phyloP scores from a whole-genome alignment of 2,888 invertebrate species.

The Drosophila paracracens region DNA sequence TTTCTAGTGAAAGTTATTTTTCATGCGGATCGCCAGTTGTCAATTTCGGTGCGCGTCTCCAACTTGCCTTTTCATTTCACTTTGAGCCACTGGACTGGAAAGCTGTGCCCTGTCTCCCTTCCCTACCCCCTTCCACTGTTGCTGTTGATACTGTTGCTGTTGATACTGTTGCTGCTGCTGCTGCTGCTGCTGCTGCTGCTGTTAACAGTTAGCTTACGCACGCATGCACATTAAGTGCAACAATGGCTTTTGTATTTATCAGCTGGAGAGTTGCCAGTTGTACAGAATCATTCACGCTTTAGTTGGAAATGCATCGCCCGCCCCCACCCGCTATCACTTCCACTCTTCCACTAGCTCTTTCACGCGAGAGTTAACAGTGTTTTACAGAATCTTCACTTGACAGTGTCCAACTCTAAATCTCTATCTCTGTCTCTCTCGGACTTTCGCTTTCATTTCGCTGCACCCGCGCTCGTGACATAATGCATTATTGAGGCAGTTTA shows the following conservation, averaged over 20 bases:
- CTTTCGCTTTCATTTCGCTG: conserved; percentile 74
- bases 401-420: neutral
- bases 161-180: neutral
- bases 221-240: conserved; percentile 51
- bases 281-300: conserved; percentile 59
- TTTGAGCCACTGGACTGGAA: conserved; percentile 62
- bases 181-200: neutral
- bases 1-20: conserved; percentile 78
- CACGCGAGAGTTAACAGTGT: conserved; percentile 50
- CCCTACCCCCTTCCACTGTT: neutral
- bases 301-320: conserved; percentile 6
- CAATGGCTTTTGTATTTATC: conserved; percentile 54
- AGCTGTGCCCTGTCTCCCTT: conserved; percentile 28
- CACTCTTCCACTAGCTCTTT: conserved; percentile 47
- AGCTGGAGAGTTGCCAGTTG: conserved; percentile 29
- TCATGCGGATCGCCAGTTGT: conserved; percentile 66
- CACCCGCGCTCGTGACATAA: conserved; percentile 75
- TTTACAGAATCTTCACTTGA: neutral
- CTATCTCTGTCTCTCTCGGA: conserved; percentile 37
- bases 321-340: conserved; percentile 68
- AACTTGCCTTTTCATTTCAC: conserved; percentile 61
- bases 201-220: conserved; percentile 8
- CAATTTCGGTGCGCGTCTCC: conserved; percentile 51
- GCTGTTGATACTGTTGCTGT: neutral
- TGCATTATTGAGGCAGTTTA: conserved; percentile 58